Percentiles rank a stretch among this genome's conserved stretches.
Evolutionary conservation across 2,113 vertebrate genomes (phyloP).

Genomic region (Ophthalmotilapia sp.): DNA sequence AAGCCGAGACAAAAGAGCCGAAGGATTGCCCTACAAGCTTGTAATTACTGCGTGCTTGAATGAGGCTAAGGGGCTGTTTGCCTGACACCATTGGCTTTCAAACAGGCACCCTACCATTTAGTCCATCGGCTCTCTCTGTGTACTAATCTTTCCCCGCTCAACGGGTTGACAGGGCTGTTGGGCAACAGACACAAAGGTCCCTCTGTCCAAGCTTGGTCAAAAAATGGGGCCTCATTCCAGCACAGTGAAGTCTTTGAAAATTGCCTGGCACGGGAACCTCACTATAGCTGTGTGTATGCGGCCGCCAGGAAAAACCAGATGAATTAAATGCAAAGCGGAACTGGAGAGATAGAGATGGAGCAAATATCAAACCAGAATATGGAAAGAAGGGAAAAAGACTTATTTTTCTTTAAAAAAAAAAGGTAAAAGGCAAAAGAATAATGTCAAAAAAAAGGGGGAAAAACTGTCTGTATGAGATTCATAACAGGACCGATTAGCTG

Average conservation of each 20-base stretch:
- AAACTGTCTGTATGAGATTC: not conserved
- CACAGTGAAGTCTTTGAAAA: slow-evolving; percentile 70
- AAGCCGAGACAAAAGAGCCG: slow-evolving; percentile 45
- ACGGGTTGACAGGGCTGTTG: slow-evolving; percentile 29
- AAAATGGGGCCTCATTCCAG: slow-evolving; percentile 53
- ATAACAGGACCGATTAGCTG: not conserved
- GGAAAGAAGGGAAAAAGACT: not conserved
- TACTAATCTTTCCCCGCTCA: slow-evolving; percentile 39
- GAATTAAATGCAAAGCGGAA: slow-evolving; percentile 33
- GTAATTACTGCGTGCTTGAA: slow-evolving; percentile 65
- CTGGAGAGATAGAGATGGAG: not conserved
- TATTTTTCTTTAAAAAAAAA: not conserved
- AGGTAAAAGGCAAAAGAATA: not conserved
- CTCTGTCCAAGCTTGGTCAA: slow-evolving; percentile 60
- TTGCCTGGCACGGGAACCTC: slow-evolving; percentile 42
- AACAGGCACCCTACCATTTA: slow-evolving; percentile 57
- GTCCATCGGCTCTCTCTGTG: slow-evolving; percentile 35
- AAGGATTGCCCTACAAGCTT: slow-evolving; percentile 63
- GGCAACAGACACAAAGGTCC: slow-evolving; percentile 64
- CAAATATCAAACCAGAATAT: not conserved
- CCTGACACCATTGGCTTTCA: slow-evolving; percentile 54
- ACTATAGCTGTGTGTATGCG: slow-evolving; percentile 21
- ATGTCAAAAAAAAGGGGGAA: fast-evolving
- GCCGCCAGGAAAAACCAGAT: slow-evolving; percentile 49
- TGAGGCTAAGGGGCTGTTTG: slow-evolving; percentile 53